Evolutionary conservation across 2,888 invertebrate species (phyloP), one percentile per base, ranked within the genome.

Genomic region (Eubasilissa splendida): DNA sequence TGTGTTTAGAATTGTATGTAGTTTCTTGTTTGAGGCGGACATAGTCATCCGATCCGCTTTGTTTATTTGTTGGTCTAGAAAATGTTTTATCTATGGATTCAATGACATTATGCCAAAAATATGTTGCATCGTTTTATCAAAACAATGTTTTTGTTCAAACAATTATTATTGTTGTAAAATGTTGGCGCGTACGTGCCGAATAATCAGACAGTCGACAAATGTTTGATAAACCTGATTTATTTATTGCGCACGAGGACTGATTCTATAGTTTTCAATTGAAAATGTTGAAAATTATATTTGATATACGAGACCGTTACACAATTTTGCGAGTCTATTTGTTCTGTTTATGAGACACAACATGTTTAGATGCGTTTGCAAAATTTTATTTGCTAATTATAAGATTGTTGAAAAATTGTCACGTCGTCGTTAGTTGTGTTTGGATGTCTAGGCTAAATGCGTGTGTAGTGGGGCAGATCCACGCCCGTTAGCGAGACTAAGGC

Each of bases 241-340:
- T 50, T 68, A 50, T 54, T 10, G 53, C 22, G 42, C 42, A 42
- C 9, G 53, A 70, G 53, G 33, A 12, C 53, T 33, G 70, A 70
- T 70, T 70, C 70, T 70, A 70, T 70, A 70, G 31, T 70, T 54
- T 70, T 54, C 66, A 68, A 68, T 68, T 50, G 14, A 52, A 50
- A 53, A 22, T 53, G 70, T 70, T 70, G 70, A 70, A 70, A 54
- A 31, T 53, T 70, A 70, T 70, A 70, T 70, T 54, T 70, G 70
- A 70, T 70, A 22, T 54, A 14, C 14, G 53, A 54, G 10, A 70
- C 70, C 53, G 54, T 22, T 70, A 22, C 58, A 22, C 53, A 9
- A 42, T 70, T 70, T 14, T 54, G 70, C 70, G 53, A 70, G 70
- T 70, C 70, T 70, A 70, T 70, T 14, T 53, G 22, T 70, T 54